Base-by-base conservation (phyloP, 2,113 vertebrate genomes). In the Crotalus horridus region DNA sequence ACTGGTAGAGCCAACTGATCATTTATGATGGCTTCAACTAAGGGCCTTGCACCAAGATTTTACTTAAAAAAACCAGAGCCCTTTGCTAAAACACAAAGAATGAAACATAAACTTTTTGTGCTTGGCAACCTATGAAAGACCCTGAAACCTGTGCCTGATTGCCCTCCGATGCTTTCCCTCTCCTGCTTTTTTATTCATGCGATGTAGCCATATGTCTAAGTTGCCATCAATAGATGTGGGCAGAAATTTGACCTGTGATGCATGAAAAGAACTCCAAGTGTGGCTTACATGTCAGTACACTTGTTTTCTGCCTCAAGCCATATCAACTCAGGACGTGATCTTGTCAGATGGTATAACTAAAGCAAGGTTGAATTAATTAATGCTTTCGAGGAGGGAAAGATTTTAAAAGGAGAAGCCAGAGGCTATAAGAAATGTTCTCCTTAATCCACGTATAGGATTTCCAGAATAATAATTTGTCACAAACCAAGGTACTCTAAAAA, bases 381-480 rank as follows among this genome's bases (percentile, higher is more conserved):
- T 69, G 64, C 48, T 88, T 81, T 87, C 20, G 81, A 89, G 93
- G 51, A 24, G 48, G 89, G 43, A 24, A 54, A 29, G 85, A 39
- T 90, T 92, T 93, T 43, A 86, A 94, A 85, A 96, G 95, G 86
- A 93, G 92, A 94, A 94, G 39, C 59, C 69, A 93, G 86, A 48
- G 29, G 2, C 85, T 23, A 46, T 5, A 48, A 46, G 8, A 93
- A 93, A 21, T 69, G 85, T 90, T 85, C 6, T 4, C 20, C 1
- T 59, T 55, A 85, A 93, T 90, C 20, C 58, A 81, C 92, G 58
- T 94, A 93, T 51, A 51, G 93, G 59, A 13, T 91, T 13, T 58
- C 17, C 93, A 23, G 39, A 88, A 87, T 59, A 89, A 93, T 86
- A 89, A 29, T 85, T 89, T 88, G n/a, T 43, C 91, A 94, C 24